These are phyloP conservation scores for Cotesia glomerata DNA, from an alignment of 1,140 invertebrate species.

Conservation along the genomic window DNA sequence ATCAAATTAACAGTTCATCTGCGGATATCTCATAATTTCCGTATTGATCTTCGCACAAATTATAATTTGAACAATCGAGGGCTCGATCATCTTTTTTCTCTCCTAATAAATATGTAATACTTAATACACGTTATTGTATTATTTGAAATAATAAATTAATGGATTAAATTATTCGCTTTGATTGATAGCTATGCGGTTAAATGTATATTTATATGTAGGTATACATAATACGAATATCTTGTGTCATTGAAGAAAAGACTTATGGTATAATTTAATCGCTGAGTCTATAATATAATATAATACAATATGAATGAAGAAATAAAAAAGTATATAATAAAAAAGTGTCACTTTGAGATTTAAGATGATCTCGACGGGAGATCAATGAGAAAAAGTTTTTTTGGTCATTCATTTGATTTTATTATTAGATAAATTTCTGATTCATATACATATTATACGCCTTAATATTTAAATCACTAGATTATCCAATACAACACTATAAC, in stretches of 20 bases:
- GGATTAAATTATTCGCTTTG: neutral
- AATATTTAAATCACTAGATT: no score
- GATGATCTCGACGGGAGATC: constrained; percentile 9
- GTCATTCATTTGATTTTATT: neutral
- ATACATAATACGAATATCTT: neutral
- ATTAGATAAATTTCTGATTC: constrained; percentile 2
- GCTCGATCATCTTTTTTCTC: no score
- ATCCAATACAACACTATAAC: no score
- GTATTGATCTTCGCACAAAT: no score
- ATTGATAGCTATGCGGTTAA: constrained; percentile 11
- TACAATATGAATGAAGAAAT: neutral
- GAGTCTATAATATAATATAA: neutral
- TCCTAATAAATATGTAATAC: neutral
- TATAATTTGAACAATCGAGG: no score
- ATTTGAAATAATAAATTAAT: neutral
- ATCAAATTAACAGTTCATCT: neutral
- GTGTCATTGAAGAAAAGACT: neutral
- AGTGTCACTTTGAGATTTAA: constrained; percentile 3
- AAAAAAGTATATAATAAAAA: neutral
- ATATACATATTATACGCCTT: neutral
- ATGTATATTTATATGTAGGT: neutral
- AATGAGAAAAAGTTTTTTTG: constrained; percentile 9
- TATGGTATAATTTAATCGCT: neutral
- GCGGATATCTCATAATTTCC: neutral
- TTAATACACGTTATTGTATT: neutral